Base-by-base conservation (phyloP, 2,113 vertebrate genomes). In the Micronycteris hirsuta region DNA sequence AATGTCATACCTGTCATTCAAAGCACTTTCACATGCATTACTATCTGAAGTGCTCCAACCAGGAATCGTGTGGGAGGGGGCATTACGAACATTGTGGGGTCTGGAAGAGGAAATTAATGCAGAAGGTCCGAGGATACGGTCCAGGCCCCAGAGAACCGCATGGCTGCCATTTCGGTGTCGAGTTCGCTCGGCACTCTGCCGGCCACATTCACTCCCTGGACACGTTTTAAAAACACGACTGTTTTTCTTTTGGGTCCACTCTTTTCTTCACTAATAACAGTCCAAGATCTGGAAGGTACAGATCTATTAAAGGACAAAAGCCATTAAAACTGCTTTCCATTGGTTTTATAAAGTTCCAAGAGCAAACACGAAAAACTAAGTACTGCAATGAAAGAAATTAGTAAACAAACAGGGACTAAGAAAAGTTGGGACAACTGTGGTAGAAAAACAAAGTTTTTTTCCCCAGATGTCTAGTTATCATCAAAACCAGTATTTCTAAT, bases 301-400 rank as follows among this genome's bases (percentile, higher is more conserved):
- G 76, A 49, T 9, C 38, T 78, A 22, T 38, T 20, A 49, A 36
- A 91, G 6, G 56, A 87, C 26, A 74, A 80, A 88, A 86, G 52
- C 63, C 47, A 71, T 38, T 61, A n/a, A 38, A 77, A 61, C n/a
- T 47, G 56, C 47, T 67, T 86, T 70, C 49, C 31, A 31, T 61
- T 63, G 52, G 47, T 49, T 61, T 92, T 45, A 89, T 24, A 58
- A 85, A 91, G 45, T 70, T 77, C 96, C 13, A 28, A 91, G 49
- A 91, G 36, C 8, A 63, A 58, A 88, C 45, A 58, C 33, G 36
- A 68, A 93, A 83, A 70, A 81, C 7, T 5, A 43, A 86, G 38
- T 52, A 45, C 33, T 38, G 28, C 28, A 49, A 41, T 41, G 41
- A 86, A 92, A 76, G 41, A 1, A 89, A 56, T 22, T 20, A 67